Evolutionary conservation across 2,113 vertebrate genomes (phyloP), one percentile per base, ranked within the genome.

Genomic region (Chamaetylas fuelleborni): DNA sequence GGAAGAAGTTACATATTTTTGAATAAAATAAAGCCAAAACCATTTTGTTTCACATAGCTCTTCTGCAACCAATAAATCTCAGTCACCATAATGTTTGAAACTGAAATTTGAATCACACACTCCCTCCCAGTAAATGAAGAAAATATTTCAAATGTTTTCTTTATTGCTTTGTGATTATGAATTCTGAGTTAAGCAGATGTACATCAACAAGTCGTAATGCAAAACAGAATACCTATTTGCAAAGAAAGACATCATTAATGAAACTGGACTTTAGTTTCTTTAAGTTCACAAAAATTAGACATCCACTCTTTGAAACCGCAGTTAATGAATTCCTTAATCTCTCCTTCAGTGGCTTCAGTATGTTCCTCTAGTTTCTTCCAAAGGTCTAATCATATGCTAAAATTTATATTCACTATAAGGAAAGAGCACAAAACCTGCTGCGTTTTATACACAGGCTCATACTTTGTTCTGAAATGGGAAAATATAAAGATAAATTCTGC

Each of bases 251-350:
- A 76, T 3, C 5, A 66, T 76, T 93, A 69, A 26, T 65, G n/a
- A 94, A 94, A 82, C 15, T 62, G 38, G 50, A 60, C 38, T 82
- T 93, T 50, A 51, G n/a, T 69, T n/a, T 66, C 61, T 81, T 69
- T 58, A 77, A 82, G 64, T 96, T 95, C 91, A 90, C 7, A 92
- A 85, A 91, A 93, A 70, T 66, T 80, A 85, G 50, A 89, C 36
- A 70, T 70, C 34, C 29, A 66, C 7, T 92, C 25, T 85, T 82
- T 73, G 57, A 93, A 96, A 92, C 8, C 54, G 67, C 50, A 85
- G 29, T 80, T 95, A 91, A 93, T 89, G 54, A 93, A 85, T 93
- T 92, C 73, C 80, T 93, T 95, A 95, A 89, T 92, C 70, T 77
- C 31, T 69, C 34, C 73, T 88, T 92, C 70, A 89, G 45, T 0